phyloP scores from a whole-genome alignment of 2,113 vertebrate species.

The Albula goreensis region DNA sequence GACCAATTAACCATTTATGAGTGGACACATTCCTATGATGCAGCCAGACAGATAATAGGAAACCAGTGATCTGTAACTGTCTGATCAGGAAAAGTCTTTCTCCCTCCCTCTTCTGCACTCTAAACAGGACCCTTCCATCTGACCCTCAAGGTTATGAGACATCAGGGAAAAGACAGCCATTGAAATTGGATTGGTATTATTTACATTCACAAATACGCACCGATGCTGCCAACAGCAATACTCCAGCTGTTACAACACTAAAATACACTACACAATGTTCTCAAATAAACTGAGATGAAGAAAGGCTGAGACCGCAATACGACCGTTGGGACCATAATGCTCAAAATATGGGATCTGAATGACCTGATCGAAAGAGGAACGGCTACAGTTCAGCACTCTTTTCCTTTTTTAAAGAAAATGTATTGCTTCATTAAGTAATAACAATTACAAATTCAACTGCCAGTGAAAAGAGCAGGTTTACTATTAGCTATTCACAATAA shows the following conservation, averaged over 20 bases:
- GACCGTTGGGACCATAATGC: neutral
- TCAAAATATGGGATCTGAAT: neutral
- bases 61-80: too few species aligned
- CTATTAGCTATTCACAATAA: neutral
- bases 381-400: too few species aligned
- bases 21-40: too few species aligned
- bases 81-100: too few species aligned
- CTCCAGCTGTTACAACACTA: neutral
- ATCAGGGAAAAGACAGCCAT: too few species aligned
- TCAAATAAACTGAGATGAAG: neutral
- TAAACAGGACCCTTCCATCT: too few species aligned
- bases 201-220: neutral
- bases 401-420: neutral
- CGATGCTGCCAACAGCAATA: neutral
- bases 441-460: neutral
- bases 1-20: neutral
- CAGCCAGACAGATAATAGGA: neutral
- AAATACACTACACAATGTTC: neutral
- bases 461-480: conserved; percentile 15
- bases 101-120: too few species aligned
- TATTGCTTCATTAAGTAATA: neutral
- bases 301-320: neutral
- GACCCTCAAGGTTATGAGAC: too few species aligned
- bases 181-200: too few species aligned
- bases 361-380: too few species aligned